A percentile compares a stretch with the other conserved stretches of the same genome.
phyloP scores from a whole-genome alignment of 2,113 vertebrate genomes.

The Xerus inauris region DNA sequence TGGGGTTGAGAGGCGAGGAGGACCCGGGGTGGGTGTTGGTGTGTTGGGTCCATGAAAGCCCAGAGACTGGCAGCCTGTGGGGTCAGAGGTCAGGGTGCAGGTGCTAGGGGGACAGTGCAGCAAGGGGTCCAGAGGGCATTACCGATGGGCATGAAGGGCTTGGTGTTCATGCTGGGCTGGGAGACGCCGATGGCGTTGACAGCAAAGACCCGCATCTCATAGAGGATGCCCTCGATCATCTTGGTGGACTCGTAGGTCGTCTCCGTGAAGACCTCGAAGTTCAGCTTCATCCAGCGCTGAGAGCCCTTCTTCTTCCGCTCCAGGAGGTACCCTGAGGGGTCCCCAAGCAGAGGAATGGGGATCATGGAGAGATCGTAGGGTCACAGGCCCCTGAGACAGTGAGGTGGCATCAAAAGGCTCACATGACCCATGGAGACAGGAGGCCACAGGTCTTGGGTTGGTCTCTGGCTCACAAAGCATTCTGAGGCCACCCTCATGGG shows the following conservation, averaged over 20 bases:
- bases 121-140: not conserved
- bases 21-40: no score
- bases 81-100: not conserved
- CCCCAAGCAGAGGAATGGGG: not conserved
- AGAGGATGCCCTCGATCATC: conserved; percentile 94
- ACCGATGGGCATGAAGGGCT: conserved; percentile 88
- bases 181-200: conserved; percentile 93
- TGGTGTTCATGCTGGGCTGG: conserved; percentile 88
- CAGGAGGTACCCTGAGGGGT: conserved; percentile 91
- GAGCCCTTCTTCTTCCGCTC: conserved; percentile 94
- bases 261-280: conserved; percentile 92
- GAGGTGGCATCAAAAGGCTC: not conserved
- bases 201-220: conserved; percentile 94
- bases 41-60: not conserved
- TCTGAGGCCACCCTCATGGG: not conserved
- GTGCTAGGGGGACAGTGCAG: not conserved
- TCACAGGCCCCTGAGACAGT: not conserved
- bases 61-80: not conserved
- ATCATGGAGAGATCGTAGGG: fast-evolving
- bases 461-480: not conserved
- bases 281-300: conserved; percentile 93
- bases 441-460: not conserved
- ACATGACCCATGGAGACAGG: not conserved
- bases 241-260: conserved; percentile 91
- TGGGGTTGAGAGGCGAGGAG: no score